Conservation (phyloP, 1,140 invertebrate species). For the Ctenoplectra terminalis region DNA sequence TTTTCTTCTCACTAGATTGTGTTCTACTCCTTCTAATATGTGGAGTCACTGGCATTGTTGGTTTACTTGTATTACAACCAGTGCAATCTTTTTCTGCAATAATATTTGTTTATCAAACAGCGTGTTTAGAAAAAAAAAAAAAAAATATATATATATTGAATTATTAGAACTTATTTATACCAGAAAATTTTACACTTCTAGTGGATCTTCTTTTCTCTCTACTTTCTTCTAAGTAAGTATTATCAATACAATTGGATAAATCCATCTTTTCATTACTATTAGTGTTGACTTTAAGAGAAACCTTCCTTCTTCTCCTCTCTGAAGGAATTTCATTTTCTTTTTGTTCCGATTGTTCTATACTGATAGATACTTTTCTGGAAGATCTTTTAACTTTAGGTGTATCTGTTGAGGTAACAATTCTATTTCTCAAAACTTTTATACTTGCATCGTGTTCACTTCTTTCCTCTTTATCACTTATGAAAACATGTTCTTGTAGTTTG, state of each 20-base stretch:
- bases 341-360: background rate
- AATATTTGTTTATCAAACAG: constrained; percentile 32
- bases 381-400: background rate
- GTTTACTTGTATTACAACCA: constrained; percentile 51
- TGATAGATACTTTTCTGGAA: background rate
- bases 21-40: constrained; percentile 29
- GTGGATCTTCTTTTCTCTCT: constrained; percentile 22
- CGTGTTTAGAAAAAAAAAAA: constrained; percentile 4
- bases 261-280: background rate
- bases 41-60: constrained; percentile 57
- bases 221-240: constrained; percentile 14
- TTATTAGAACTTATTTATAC: constrained; percentile 26
- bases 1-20: constrained; percentile 8
- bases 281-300: background rate
- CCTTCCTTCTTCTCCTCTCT: constrained; percentile 15
- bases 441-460: background rate
- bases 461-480: background rate
- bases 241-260: background rate
- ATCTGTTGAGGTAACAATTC: constrained; percentile 31
- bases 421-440: constrained; percentile 56
- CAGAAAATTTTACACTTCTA: constrained; percentile 64
- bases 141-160: background rate
- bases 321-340: constrained; percentile 42
- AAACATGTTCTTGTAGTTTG: background rate
- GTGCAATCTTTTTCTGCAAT: constrained; percentile 58